Percentiles rank a stretch among this genome's conserved stretches.
Conservation (phyloP, 2,113 vertebrate genomes). For the Marmota flaviventris region DNA sequence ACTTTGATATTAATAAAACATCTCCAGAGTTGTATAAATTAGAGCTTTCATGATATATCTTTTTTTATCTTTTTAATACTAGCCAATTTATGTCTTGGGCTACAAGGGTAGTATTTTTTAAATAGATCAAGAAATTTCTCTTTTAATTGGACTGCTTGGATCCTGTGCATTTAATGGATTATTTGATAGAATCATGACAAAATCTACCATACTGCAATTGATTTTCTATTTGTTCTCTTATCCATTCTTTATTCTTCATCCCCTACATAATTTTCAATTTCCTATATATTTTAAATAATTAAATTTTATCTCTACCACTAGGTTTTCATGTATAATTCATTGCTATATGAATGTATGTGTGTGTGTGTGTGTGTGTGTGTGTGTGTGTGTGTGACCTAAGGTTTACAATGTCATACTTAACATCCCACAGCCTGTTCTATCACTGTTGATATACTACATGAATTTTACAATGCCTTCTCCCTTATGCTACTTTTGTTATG, state of each 20-base stretch:
- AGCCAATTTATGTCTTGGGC: background rate
- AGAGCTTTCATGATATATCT: background rate
- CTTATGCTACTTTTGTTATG: background rate
- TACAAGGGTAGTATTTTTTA: background rate
- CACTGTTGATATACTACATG: background rate
- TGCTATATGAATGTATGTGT: background rate
- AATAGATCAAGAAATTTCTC: background rate
- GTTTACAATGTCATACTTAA: background rate
- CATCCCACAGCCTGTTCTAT: background rate
- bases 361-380: background rate
- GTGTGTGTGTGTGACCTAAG: background rate
- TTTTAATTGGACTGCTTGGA: background rate
- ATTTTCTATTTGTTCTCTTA: background rate
- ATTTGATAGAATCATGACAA: background rate
- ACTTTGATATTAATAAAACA: background rate
- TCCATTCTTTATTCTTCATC: background rate
- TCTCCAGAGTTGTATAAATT: background rate
- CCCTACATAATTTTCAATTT: background rate
- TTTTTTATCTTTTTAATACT: background rate
- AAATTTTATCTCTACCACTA: background rate
- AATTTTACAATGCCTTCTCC: background rate
- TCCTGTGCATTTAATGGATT: background rate
- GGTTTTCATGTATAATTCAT: background rate
- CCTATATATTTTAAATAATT: background rate
- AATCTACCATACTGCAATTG: background rate